These are phyloP conservation scores for Xanthia togata DNA, from an alignment of 2,888 invertebrate species.

Conservation along the genomic window DNA sequence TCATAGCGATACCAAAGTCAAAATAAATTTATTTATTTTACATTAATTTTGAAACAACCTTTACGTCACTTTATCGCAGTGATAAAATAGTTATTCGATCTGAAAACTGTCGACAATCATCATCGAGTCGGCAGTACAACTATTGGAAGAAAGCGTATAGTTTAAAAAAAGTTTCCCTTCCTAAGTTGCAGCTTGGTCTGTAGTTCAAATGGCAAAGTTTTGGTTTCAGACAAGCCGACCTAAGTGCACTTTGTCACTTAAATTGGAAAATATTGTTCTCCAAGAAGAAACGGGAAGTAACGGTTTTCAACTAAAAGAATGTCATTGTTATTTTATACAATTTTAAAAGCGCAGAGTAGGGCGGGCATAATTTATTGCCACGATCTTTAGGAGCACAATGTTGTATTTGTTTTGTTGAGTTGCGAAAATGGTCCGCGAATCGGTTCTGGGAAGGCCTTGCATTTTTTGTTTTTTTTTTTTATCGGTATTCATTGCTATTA, in stretches of 20 bases:
- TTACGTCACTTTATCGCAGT: not conserved
- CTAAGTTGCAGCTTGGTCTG: conserved; percentile 80
- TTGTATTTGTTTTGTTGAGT: conserved; percentile 43
- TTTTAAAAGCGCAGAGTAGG: conserved; percentile 64
- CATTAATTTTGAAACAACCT: not conserved
- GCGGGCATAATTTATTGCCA: conserved; percentile 54
- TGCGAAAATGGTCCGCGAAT: conserved; percentile 29
- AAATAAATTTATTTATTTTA: not conserved
- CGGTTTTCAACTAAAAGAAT: conserved; percentile 76
- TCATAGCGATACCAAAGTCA: not conserved
- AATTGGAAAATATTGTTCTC: conserved; percentile 90
- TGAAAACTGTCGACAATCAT: conserved; percentile 26
- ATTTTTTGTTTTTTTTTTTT: conserved; percentile 6
- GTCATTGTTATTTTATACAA: conserved; percentile 75
- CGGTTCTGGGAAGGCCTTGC: not conserved
- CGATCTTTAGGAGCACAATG: conserved; percentile 43
- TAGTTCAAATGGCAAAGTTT: conserved; percentile 89
- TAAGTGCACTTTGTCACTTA: conserved; percentile 90
- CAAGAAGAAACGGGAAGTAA: conserved; percentile 79
- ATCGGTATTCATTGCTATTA: not conserved
- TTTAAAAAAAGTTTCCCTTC: conserved; percentile 74
- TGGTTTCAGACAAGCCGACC: conserved; percentile 87
- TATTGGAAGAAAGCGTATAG: conserved; percentile 68
- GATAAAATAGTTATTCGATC: not conserved
- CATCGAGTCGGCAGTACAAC: conserved; percentile 38